phyloP scores from a whole-genome alignment of 2,113 vertebrate species.

The Ceyx margarethae region DNA sequence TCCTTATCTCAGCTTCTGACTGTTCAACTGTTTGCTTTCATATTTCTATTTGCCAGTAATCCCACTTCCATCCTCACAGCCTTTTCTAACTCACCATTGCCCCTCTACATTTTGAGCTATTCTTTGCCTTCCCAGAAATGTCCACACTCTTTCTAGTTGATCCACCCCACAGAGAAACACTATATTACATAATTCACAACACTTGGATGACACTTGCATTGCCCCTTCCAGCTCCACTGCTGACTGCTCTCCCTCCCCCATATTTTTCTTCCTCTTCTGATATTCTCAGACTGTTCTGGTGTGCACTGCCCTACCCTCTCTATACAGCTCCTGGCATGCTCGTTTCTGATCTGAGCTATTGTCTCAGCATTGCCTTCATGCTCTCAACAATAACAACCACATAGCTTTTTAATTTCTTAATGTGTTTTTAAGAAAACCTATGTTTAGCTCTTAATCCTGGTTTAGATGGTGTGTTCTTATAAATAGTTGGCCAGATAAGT shows the following conservation, averaged over 20 bases:
- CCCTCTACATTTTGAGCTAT: background rate
- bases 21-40: background rate
- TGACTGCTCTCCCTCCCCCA: background rate
- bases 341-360: background rate
- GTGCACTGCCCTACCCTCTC: background rate
- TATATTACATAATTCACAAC: background rate
- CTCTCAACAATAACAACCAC: background rate
- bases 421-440: constrained; percentile 1
- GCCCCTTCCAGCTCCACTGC: background rate
- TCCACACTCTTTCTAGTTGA: background rate
- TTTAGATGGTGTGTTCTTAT: background rate
- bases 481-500: constrained; percentile 33
- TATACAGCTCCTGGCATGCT: background rate
- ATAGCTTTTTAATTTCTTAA: constrained; percentile 12
- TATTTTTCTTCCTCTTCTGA: background rate
- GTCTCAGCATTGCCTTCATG: background rate
- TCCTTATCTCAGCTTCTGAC: background rate
- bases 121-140: background rate
- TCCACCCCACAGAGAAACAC: background rate
- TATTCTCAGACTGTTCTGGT: background rate
- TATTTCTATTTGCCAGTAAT: background rate
- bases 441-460: constrained; percentile 8
- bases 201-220: background rate
- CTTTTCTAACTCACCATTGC: background rate
- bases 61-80: background rate